Evolutionary conservation across 2,113 vertebrate species (phyloP).

Genomic region (Zosterops lateralis): DNA sequence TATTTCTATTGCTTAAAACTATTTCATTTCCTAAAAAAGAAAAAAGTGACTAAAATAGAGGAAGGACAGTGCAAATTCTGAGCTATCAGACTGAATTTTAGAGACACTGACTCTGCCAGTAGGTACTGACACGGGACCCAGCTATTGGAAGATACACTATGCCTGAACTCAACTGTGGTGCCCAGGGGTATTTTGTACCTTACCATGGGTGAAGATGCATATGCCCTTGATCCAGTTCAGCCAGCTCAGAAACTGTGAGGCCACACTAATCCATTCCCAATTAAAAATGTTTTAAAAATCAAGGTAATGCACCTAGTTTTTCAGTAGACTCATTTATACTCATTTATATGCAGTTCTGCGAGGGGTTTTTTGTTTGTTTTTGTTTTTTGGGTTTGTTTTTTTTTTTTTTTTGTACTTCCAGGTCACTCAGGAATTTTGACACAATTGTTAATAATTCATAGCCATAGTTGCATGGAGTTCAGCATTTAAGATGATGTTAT

Average conservation of each 20-base stretch:
- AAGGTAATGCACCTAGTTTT: neutral
- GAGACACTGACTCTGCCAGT: neutral
- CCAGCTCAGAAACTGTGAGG: neutral
- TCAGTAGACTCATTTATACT: neutral
- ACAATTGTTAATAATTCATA: neutral
- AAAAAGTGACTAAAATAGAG: neutral
- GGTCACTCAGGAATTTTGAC: no score
- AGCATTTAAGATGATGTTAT: neutral
- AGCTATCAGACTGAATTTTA: neutral
- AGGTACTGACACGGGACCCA: neutral
- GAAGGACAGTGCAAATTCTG: neutral
- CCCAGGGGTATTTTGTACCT: fast-evolving
- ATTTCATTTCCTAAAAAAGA: neutral
- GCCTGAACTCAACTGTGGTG: neutral
- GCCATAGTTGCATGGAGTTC: neutral
- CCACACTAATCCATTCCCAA: neutral
- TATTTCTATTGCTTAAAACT: neutral
- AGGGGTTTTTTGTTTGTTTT: no score
- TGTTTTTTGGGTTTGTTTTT: no score
- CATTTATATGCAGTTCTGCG: neutral
- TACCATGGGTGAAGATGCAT: neutral
- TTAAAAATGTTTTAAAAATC: neutral
- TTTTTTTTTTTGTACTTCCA: no score
- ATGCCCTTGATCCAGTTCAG: neutral
- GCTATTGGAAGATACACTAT: neutral